phyloP scores from a whole-genome alignment of 2,113 vertebrate species.

The Orientallactaga bullata region DNA sequence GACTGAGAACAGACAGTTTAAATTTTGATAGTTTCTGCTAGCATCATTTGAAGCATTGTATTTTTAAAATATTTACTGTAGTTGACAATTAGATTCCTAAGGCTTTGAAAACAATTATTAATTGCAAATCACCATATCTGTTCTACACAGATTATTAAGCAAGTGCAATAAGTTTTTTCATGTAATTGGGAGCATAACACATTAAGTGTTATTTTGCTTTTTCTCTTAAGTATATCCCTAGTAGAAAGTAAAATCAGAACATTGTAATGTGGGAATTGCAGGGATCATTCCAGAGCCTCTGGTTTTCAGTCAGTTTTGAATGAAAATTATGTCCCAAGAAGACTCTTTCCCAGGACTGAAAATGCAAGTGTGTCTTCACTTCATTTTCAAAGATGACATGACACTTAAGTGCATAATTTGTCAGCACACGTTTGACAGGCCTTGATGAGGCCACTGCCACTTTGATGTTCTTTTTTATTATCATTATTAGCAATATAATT shows the following conservation, averaged over 20 bases:
- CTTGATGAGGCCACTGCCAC: neutral
- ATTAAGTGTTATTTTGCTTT: conserved; percentile 25
- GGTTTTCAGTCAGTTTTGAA: neutral
- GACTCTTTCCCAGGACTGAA: neutral
- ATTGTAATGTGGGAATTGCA: neutral
- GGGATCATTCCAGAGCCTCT: neutral
- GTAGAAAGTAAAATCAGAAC: neutral
- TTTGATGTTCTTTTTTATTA: too few species aligned
- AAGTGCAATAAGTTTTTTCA: neutral
- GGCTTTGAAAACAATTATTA: conserved; percentile 32
- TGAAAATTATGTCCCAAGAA: neutral
- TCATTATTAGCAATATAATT: too few species aligned
- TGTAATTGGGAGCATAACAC: conserved; percentile 9
- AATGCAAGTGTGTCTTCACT: neutral
- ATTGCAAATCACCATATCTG: conserved; percentile 24
- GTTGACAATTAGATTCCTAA: conserved; percentile 1
- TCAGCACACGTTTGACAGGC: neutral
- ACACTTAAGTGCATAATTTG: neutral
- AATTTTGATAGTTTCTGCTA: neutral
- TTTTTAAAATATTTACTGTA: conserved; percentile 25
- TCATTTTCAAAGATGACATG: neutral
- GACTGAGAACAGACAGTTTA: neutral
- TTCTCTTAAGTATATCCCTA: neutral
- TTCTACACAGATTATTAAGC: conserved; percentile 16
- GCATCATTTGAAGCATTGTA: neutral